phyloP scores from a whole-genome alignment of 2,797 vertebrate species.

The Apogon hyalosoma region DNA sequence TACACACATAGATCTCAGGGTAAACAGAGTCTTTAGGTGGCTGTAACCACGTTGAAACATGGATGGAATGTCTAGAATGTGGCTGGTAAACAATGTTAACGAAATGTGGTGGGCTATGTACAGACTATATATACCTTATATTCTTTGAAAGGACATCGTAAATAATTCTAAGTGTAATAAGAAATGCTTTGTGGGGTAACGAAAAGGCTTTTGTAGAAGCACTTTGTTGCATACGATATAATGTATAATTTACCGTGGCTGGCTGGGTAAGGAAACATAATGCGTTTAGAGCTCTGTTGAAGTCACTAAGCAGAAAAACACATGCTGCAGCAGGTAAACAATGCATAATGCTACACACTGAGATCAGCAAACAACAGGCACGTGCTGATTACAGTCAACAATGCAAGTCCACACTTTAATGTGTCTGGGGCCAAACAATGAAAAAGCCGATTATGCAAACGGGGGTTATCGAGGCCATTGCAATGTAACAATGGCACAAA shows the following conservation, averaged over 20 bases:
- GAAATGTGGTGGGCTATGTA: constrained; percentile 48
- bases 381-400: constrained; percentile 79
- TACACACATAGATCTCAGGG: constrained; percentile 10
- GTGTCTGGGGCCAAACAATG: constrained; percentile 81
- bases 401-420: constrained; percentile 78
- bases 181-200: constrained; percentile 36
- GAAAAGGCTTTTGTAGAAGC: constrained; percentile 19
- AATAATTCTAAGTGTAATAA: constrained; percentile 34
- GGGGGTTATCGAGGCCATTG: constrained; percentile 80
- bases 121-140: constrained; percentile 40
- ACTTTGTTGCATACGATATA: constrained; percentile 7
- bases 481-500: constrained; percentile 80
- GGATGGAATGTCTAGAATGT: constrained; percentile 64
- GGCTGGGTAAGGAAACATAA: constrained; percentile 48
- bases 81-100: constrained; percentile 47
- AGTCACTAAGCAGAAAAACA: constrained; percentile 71
- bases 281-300: constrained; percentile 48
- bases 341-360: constrained; percentile 64
- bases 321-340: constrained; percentile 75
- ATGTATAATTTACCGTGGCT: constrained; percentile 33
- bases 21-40: constrained; percentile 6
- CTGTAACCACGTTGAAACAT: constrained; percentile 28
- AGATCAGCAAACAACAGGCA: constrained; percentile 80
- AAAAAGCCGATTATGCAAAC: constrained; percentile 85
- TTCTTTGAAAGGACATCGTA: constrained; percentile 27